Evolutionary conservation across 2,888 invertebrate species (phyloP), one percentile per base, ranked within the genome.

Genomic region (Agrotis exclamationis): DNA sequence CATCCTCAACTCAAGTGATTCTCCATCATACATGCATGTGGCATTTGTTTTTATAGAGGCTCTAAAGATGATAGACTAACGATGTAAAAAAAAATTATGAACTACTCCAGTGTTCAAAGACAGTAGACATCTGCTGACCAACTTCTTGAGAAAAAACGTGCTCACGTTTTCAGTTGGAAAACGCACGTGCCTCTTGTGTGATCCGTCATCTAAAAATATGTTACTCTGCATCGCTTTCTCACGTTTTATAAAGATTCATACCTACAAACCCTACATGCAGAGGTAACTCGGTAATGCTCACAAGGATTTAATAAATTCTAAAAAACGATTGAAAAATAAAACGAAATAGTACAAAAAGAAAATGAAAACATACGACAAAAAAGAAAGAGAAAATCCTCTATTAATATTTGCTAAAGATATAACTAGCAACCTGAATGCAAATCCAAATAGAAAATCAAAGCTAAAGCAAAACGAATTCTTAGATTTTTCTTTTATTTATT

Each of bases 151-250:
- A 72, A 75, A 63, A 69, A 64, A 70, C 60, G 65, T 66, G 74
- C 54, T 76, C 79, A 81, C 76, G 71, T 77, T 79, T 73, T 67
- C 60, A 63, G 68, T 69, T 50, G 71, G 45, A 65, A 63, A 56
- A 72, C 33, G 66, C 80, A 82, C 79, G 83, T 72, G 79, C 59
- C 47, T 54, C 45, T 53, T 64, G 64, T 50, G 54, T 56, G 65
- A 83, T 74, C 76, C 71, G 64, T 72, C 78, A 75, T 74, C 81
- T 80, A 83, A 80, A 83, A 74, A 83, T 80, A 81, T 72, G 45
- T 67, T 71, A 60, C 60, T 68, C 47, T 67, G 66, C 63, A 70
- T 64, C 60, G 45, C 28, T 71, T 70, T 80, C 71, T 74, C 77
- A 77, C 59, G 69, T 73, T 75, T 66, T 24, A 28, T 28, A 50